phyloP scores from a whole-genome alignment of 2,888 invertebrate genomes.

The Diarsia rubi region DNA sequence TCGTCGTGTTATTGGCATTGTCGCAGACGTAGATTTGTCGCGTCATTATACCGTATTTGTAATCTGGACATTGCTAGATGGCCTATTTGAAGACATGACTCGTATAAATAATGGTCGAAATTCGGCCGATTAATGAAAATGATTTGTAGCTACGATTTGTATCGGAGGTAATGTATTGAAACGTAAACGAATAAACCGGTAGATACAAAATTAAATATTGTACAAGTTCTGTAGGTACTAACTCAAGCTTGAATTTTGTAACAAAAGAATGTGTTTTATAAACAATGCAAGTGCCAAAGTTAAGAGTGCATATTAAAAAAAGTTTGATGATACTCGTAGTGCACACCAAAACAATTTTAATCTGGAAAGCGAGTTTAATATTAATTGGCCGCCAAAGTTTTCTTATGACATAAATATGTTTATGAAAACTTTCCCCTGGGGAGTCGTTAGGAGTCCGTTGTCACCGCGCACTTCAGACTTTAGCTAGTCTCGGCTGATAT shows the following conservation, averaged over 20 bases:
- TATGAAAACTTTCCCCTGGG: slow-evolving; percentile 28
- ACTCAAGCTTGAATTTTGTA: not conserved
- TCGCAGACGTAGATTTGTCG: slow-evolving; percentile 47
- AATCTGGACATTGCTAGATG: slow-evolving; percentile 52
- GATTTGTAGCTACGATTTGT: slow-evolving; percentile 29
- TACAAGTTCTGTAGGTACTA: not conserved
- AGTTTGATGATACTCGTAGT: slow-evolving; percentile 49
- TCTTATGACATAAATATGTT: slow-evolving; percentile 48
- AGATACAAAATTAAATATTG: not conserved
- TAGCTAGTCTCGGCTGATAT: slow-evolving; percentile 32
- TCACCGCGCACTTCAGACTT: slow-evolving; percentile 32
- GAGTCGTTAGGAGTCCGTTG: slow-evolving; percentile 53
- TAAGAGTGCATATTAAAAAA: slow-evolving; percentile 49
- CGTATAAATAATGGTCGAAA: slow-evolving; percentile 35
- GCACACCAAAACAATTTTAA: slow-evolving; percentile 49
- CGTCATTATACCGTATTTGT: slow-evolving; percentile 51
- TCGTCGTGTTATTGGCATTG: slow-evolving; percentile 34
- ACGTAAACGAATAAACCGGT: slow-evolving; percentile 6
- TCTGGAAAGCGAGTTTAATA: slow-evolving; percentile 53
- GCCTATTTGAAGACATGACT: slow-evolving; percentile 40
- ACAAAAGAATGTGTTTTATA: slow-evolving; percentile 14
- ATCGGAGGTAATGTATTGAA: slow-evolving; percentile 47
- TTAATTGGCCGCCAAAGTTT: slow-evolving; percentile 59
- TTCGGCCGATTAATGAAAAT: slow-evolving; percentile 42
- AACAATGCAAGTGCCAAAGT: slow-evolving; percentile 50